Percentiles rank a stretch among this genome's conserved stretches.
Evolutionary conservation across 1,140 invertebrate species (phyloP).

Genomic region (Lanistes nyassanus): DNA sequence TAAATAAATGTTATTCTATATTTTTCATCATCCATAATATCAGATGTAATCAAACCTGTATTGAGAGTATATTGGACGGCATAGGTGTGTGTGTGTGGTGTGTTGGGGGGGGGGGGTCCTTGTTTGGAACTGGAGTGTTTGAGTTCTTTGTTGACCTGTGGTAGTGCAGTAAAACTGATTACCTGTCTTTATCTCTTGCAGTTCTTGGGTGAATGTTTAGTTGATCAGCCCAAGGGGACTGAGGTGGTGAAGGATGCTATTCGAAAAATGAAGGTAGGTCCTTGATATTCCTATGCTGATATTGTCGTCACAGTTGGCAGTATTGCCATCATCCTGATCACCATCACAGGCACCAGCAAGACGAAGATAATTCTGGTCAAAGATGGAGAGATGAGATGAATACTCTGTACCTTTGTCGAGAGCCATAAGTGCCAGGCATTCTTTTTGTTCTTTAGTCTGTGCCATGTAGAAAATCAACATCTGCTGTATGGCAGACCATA

Average conservation of each 20-base stretch:
- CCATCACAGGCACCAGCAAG: too few species aligned
- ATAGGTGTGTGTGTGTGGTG: neutral
- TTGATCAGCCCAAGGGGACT: slow-evolving; percentile 95
- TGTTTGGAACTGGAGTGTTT: too few species aligned
- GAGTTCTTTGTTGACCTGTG: neutral
- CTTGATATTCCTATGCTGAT: neutral
- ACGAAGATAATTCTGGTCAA: neutral
- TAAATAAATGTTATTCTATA: too few species aligned
- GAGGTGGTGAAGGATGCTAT: slow-evolving; percentile 97
- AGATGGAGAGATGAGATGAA: neutral
- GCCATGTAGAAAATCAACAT: too few species aligned
- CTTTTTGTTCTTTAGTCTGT: too few species aligned
- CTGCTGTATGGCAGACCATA: too few species aligned
- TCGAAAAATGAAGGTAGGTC: slow-evolving; percentile 81
- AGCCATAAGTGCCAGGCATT: too few species aligned
- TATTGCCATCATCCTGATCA: neutral
- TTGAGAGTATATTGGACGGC: neutral
- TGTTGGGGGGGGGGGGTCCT: neutral
- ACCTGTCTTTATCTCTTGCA: slow-evolving; percentile 64
- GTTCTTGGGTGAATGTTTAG: slow-evolving; percentile 93
- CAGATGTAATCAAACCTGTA: too few species aligned
- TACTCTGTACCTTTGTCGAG: too few species aligned
- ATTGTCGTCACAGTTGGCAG: neutral
- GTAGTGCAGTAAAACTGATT: neutral
- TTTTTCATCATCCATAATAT: too few species aligned